Base-by-base conservation (phyloP, 2,888 invertebrate genomes). In the Raillietiella orientalis region DNA sequence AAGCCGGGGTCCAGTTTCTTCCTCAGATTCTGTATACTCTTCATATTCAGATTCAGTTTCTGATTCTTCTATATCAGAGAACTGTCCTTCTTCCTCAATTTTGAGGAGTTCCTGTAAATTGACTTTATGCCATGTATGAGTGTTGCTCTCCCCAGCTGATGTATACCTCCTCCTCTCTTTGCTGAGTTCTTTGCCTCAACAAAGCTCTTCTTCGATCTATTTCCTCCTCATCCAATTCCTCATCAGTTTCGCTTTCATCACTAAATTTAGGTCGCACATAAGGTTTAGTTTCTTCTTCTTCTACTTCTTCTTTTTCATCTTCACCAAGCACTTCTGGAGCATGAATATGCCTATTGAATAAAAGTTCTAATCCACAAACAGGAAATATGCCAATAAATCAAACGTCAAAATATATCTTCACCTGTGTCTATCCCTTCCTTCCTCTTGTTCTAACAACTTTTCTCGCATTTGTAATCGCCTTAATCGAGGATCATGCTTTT, bases 1-100 rank as follows among this genome's bases (percentile, higher is more conserved):
- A 5, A 90, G 56, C 28, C 87, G 53, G 0, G 84, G 82, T 4
- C 75, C 75, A 29, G 71, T 67, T 40, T 84, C 84, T 44, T 75
- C 75, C 44, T 77, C 40, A 9, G 5, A 6, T 6, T 27, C 48
- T 28, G 71, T 65, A 36, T 74, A 70, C 40, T 71, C 71, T 37
- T 77, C 75, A 41, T 75, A 72, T 35, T 66, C 66, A 1, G 72
- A 71, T 10, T 28, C 27, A 21, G 32, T 31, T 25, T 39, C 41
- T 23, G 34, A 33, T 25, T 69, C 69, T 29, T 49, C 53, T 5
- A 49, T 12, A 12, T 22, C 51, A 34, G 48, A 50, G 9, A 37
- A 34, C 30, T 46, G 47, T 15, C 48, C 55, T 35, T 65, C 65
- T 23, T 74, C 71, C 44, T 71, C 71, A 36, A 64, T 58, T 22